Conservation (phyloP, 23 tunicate species). For the Diplosoma virens region DNA sequence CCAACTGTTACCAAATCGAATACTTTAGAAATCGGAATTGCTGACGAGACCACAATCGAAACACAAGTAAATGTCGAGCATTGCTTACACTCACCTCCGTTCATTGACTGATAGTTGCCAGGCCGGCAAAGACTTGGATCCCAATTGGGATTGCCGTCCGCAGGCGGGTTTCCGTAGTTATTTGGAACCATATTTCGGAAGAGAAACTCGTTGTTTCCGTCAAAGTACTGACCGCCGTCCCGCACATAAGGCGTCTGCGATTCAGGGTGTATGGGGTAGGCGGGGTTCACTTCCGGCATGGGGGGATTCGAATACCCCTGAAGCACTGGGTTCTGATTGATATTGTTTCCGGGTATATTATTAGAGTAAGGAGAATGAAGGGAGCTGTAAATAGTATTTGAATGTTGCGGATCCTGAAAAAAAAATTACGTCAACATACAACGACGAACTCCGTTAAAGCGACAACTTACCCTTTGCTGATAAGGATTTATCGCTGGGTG, state of each 20-base stretch:
- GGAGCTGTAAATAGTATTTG: slow-evolving; percentile 30
- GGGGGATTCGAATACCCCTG: slow-evolving; percentile 22
- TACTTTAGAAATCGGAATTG: too few species aligned
- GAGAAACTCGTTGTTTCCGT: slow-evolving; percentile 35
- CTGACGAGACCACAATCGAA: too few species aligned
- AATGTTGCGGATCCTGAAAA: slow-evolving; percentile 27
- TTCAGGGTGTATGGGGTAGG: slow-evolving; percentile 35
- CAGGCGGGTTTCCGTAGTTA: slow-evolving; percentile 33
- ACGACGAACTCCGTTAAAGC: neutral
- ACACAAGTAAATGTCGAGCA: too few species aligned
- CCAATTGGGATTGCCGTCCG: slow-evolving; percentile 26
- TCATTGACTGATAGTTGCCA: slow-evolving; percentile 11
- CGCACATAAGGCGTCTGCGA: slow-evolving; percentile 16
- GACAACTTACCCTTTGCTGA: slow-evolving; percentile 35
- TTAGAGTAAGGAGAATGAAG: slow-evolving; percentile 32
- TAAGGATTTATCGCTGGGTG: slow-evolving; percentile 28
- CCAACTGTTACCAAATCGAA: too few species aligned
- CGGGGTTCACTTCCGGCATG: slow-evolving; percentile 20
- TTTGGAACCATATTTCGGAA: slow-evolving; percentile 40
- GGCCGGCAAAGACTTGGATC: slow-evolving; percentile 33
- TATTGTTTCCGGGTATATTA: slow-evolving; percentile 1
- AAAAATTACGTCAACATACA: too few species aligned
- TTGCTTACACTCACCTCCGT: slow-evolving; percentile 59
- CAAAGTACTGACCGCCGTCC: slow-evolving; percentile 20
- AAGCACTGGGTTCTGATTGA: neutral